These are phyloP conservation scores for Platyscapa corneri DNA, from an alignment of 1,140 invertebrate species.

Conservation along the genomic window DNA sequence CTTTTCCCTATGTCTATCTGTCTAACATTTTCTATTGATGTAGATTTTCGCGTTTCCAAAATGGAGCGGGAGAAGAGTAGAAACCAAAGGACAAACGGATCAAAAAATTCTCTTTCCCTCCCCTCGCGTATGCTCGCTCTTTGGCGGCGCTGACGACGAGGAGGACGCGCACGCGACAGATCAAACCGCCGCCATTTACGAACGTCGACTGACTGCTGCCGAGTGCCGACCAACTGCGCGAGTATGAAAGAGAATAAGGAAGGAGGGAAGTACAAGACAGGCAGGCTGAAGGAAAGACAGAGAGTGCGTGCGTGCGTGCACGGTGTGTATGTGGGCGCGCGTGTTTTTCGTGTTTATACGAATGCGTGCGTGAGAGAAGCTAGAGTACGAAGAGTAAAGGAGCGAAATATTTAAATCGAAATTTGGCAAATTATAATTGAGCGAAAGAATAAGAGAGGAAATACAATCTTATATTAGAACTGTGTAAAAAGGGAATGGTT, in stretches of 20 bases:
- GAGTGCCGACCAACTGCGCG: background rate
- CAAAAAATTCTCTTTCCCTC: background rate
- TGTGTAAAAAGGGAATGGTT: background rate
- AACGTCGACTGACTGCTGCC: slow-evolving; percentile 60
- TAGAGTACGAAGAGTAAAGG: background rate
- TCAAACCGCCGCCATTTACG: slow-evolving; percentile 67
- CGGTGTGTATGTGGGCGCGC: too few species aligned
- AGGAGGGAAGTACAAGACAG: background rate
- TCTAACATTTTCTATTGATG: background rate
- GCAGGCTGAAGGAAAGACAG: slow-evolving; percentile 13
- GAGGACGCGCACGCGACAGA: slow-evolving; percentile 46
- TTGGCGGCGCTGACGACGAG: background rate
- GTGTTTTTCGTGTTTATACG: too few species aligned
- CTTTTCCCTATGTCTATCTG: background rate
- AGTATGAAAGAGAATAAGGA: background rate
- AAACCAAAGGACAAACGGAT: background rate
- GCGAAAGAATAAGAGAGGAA: background rate
- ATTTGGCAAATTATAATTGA: background rate
- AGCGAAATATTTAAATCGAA: too few species aligned
- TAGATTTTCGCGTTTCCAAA: background rate
- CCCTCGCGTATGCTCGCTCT: background rate
- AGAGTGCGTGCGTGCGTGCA: background rate
- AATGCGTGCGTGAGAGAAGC: too few species aligned
- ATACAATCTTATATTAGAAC: too few species aligned
- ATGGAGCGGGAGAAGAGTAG: background rate